These are phyloP conservation scores for Elephas maximus DNA, from an alignment of 2,113 vertebrate genomes.

Conservation along the genomic window DNA sequence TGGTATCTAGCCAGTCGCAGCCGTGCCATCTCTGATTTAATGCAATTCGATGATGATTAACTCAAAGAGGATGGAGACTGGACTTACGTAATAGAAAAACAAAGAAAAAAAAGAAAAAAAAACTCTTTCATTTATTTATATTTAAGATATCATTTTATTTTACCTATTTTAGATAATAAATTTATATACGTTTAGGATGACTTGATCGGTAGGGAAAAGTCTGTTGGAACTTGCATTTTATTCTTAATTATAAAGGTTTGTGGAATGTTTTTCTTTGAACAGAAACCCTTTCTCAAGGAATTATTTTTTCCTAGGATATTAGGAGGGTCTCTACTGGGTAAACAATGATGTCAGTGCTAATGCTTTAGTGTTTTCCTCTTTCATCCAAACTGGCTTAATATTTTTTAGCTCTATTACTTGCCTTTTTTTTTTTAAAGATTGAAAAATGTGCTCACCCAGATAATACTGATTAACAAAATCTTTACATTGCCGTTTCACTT, in stretches of 20 bases:
- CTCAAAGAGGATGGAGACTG: slow-evolving; percentile 38
- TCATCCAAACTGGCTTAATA: slow-evolving; percentile 30
- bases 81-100: slow-evolving; percentile 25
- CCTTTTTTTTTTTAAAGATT: slow-evolving; percentile 57
- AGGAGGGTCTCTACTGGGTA: slow-evolving; percentile 54
- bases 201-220: slow-evolving; percentile 20
- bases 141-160: slow-evolving; percentile 42
- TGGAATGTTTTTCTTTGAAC: slow-evolving; percentile 67
- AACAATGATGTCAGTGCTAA: slow-evolving; percentile 47
- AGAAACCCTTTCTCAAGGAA: slow-evolving; percentile 55
- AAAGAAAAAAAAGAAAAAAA: neutral
- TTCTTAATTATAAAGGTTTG: slow-evolving; percentile 58
- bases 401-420: slow-evolving; percentile 20
- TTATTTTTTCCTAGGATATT: slow-evolving; percentile 52
- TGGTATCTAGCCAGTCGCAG: neutral
- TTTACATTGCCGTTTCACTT: slow-evolving; percentile 65
- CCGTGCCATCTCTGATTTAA: slow-evolving; percentile 59
- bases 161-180: slow-evolving; percentile 50
- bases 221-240: slow-evolving; percentile 29
- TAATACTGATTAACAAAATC: slow-evolving; percentile 74
- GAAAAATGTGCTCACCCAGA: slow-evolving; percentile 64
- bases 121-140: neutral
- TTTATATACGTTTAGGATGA: neutral
- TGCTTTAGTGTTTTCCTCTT: slow-evolving; percentile 4
- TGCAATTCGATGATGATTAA: slow-evolving; percentile 53